phyloP scores from a whole-genome alignment of 2,888 invertebrate species.

The Ypsolopha sequella region DNA sequence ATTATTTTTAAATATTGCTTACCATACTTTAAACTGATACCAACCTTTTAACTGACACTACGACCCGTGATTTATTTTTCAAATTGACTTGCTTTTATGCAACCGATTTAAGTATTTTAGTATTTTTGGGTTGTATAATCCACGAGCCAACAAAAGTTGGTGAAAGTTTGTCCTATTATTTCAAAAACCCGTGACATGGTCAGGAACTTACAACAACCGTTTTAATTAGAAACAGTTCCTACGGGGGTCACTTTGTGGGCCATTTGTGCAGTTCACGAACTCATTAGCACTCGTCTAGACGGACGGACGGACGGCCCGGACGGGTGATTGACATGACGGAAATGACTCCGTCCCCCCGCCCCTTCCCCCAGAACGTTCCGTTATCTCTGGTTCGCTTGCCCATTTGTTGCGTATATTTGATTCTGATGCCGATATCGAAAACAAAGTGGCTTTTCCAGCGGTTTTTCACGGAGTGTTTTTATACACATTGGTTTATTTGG shows the following conservation, averaged over 20 bases:
- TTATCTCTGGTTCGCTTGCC: constrained; percentile 46
- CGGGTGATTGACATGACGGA: constrained; percentile 63
- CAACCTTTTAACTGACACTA: no score
- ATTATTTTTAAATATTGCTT: no score
- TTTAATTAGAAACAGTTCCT: constrained; percentile 1
- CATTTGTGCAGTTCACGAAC: constrained; percentile 38
- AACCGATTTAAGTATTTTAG: no score
- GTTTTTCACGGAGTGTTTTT: no score
- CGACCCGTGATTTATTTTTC: no score
- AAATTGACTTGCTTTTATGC: no score
- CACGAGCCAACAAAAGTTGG: no score
- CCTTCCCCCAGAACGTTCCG: constrained; percentile 35
- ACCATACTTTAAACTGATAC: no score
- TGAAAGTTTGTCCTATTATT: no score
- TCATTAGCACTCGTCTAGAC: constrained; percentile 53
- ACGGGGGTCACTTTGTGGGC: constrained; percentile 20
- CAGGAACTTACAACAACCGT: background rate
- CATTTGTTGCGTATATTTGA: constrained; percentile 51
- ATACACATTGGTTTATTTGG: no score
- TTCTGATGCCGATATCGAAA: constrained; percentile 15
- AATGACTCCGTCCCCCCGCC: constrained; percentile 54
- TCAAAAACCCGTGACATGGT: no score
- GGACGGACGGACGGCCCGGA: constrained; percentile 33
- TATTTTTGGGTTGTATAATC: no score
- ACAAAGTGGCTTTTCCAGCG: background rate